Percentiles rank a stretch among this genome's conserved stretches.
Evolutionary conservation across 2,113 vertebrate species (phyloP).

Genomic region (Echinops telfairi): DNA sequence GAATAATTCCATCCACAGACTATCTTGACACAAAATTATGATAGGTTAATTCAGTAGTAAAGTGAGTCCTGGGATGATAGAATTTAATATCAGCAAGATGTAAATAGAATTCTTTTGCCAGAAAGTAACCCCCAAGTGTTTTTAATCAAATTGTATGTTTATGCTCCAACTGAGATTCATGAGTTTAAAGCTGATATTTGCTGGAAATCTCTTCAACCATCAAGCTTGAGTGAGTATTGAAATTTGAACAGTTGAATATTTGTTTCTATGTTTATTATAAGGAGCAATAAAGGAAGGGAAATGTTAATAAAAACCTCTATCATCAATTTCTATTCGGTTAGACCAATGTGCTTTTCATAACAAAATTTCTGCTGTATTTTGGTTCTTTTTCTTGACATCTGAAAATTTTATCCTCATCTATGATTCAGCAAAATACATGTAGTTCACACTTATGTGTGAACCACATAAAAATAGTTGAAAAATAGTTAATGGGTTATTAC

Average conservation of each 20-base stretch:
- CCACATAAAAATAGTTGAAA: background rate
- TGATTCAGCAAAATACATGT: background rate
- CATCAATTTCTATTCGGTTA: background rate
- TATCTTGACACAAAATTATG: background rate
- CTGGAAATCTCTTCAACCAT: background rate
- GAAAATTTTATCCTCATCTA: background rate
- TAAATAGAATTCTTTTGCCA: slow-evolving; percentile 54
- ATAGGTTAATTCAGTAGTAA: slow-evolving; percentile 28
- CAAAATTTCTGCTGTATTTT: background rate
- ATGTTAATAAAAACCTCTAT: background rate
- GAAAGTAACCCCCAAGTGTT: slow-evolving; percentile 8
- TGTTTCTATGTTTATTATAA: no score
- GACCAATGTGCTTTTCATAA: background rate
- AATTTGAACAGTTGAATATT: background rate
- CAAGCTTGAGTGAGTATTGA: background rate
- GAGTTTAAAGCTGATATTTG: slow-evolving; percentile 20
- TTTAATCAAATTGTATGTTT: slow-evolving; percentile 56
- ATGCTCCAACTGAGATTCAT: background rate
- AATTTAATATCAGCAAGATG: slow-evolving; percentile 19
- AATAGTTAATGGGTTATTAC: background rate
- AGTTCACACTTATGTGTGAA: background rate
- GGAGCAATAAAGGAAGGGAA: background rate
- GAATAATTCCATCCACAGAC: background rate
- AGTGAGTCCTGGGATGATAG: background rate
- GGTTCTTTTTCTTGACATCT: background rate